A percentile compares a stretch with the other conserved stretches of the same genome.
These are phyloP conservation scores for Trachops cirrhosus DNA, from an alignment of 2,797 vertebrate species.

Conservation along the genomic window DNA sequence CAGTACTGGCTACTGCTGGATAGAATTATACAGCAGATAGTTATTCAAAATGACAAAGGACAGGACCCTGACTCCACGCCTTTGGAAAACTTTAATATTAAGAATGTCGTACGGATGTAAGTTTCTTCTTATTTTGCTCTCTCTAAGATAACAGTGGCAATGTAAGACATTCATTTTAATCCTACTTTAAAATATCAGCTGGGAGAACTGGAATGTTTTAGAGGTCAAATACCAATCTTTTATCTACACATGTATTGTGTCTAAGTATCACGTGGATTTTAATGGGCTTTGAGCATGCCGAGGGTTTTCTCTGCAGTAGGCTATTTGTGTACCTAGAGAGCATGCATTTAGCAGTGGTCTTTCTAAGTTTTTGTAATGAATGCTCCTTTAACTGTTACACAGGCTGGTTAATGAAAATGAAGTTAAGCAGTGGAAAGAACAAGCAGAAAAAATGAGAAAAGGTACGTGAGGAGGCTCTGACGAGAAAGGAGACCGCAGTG, in stretches of 20 bases:
- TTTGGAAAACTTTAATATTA: constrained; percentile 99
- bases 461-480: constrained; percentile 82
- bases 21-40: constrained; percentile 98
- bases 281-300: not conserved
- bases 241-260: not conserved
- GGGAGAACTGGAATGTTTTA: not conserved
- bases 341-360: not conserved
- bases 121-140: constrained; percentile 54
- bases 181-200: not conserved
- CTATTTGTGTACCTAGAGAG: not conserved
- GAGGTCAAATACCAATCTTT: not conserved
- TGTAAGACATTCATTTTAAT: not conserved
- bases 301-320: not conserved
- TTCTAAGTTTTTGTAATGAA: constrained; percentile 40
- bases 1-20: constrained; percentile 99
- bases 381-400: constrained; percentile 38
- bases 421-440: constrained; percentile 99
- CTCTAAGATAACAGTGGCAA: not conserved
- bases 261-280: not conserved
- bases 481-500: not conserved
- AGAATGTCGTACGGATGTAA: constrained; percentile 99
- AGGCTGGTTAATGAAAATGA: constrained; percentile 99
- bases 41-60: constrained; percentile 98
- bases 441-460: constrained; percentile 99
- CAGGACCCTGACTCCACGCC: constrained; percentile 96